phyloP scores from a whole-genome alignment of 2,113 vertebrate species.

The Rhinoderma darwinii region DNA sequence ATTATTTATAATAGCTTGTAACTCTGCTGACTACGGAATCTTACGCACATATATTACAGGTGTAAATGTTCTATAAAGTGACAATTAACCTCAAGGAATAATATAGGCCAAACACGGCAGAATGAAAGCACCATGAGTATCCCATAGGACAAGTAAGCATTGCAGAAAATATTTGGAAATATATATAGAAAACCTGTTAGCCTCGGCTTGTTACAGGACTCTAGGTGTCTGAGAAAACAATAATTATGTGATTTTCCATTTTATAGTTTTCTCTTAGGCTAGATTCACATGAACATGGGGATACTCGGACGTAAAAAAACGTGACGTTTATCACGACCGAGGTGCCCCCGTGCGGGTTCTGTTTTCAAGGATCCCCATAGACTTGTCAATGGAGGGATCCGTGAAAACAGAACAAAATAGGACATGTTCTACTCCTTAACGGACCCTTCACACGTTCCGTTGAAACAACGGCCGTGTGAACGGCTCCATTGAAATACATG shows the following conservation, averaged over 20 bases:
- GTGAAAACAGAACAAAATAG: too few species aligned
- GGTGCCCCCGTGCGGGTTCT: too few species aligned
- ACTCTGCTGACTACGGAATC: conserved; percentile 26
- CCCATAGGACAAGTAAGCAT: neutral
- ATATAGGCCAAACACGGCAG: neutral
- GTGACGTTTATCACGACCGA: too few species aligned
- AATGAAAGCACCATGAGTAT: neutral
- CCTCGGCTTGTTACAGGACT: neutral
- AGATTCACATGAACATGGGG: too few species aligned
- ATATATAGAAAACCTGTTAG: neutral
- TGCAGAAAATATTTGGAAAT: neutral
- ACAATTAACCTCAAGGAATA: neutral
- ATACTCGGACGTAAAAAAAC: too few species aligned
- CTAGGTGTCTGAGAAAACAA: neutral
- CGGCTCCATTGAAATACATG: too few species aligned
- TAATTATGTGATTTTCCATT: neutral
- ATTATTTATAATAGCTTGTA: neutral
- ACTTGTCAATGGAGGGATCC: too few species aligned
- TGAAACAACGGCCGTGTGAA: too few species aligned
- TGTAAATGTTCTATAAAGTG: conserved; percentile 7
- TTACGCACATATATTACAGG: conserved; percentile 6
- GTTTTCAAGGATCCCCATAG: too few species aligned
- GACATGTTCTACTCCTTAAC: too few species aligned
- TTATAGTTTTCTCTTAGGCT: neutral
- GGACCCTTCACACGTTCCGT: too few species aligned